Conservation (phyloP, 2,113 vertebrate genomes). For the Serinus canaria region DNA sequence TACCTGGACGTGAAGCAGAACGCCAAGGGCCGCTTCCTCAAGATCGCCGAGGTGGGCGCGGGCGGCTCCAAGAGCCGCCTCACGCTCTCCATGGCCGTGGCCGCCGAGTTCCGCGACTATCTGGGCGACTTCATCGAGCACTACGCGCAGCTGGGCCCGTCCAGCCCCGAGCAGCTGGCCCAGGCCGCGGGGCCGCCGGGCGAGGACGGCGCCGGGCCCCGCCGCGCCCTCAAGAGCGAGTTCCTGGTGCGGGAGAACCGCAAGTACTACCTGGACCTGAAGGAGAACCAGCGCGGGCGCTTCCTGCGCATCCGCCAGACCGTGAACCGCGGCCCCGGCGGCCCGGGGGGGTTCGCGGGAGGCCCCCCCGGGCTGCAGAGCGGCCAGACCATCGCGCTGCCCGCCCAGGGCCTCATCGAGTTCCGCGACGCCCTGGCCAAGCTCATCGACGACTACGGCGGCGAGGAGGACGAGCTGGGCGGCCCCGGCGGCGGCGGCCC, state of each 20-base stretch:
- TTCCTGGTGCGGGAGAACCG: slow-evolving; percentile 98
- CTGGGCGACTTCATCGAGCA: slow-evolving; percentile 97
- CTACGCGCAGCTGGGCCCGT: slow-evolving; percentile 92
- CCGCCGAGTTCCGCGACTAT: slow-evolving; percentile 98
- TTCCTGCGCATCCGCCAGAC: slow-evolving; percentile 97
- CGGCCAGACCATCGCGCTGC: slow-evolving; percentile 88
- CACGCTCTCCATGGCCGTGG: slow-evolving; percentile 94
- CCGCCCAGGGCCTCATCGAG: slow-evolving; percentile 92
- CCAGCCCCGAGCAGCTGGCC: slow-evolving; percentile 87
- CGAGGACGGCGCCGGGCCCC: slow-evolving; percentile 68
- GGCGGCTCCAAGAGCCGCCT: slow-evolving; percentile 92
- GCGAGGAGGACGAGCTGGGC: background rate
- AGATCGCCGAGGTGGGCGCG: slow-evolving; percentile 95
- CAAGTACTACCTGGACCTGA: slow-evolving; percentile 99
- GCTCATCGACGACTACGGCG: slow-evolving; percentile 93
- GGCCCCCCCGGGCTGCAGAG: slow-evolving; percentile 91
- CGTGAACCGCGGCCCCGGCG: slow-evolving; percentile 95
- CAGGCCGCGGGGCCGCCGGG: slow-evolving; percentile 84
- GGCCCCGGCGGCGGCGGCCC: slow-evolving; percentile 65
- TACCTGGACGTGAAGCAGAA: slow-evolving; percentile 92
- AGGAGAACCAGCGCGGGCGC: slow-evolving; percentile 97
- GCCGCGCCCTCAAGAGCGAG: slow-evolving; percentile 96
- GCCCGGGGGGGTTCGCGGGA: slow-evolving; percentile 82
- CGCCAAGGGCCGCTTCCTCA: slow-evolving; percentile 90
- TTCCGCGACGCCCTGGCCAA: slow-evolving; percentile 93